These are phyloP conservation scores for Stenchaetothrips biformis DNA, from an alignment of 2,888 invertebrate genomes.

Conservation along the genomic window DNA sequence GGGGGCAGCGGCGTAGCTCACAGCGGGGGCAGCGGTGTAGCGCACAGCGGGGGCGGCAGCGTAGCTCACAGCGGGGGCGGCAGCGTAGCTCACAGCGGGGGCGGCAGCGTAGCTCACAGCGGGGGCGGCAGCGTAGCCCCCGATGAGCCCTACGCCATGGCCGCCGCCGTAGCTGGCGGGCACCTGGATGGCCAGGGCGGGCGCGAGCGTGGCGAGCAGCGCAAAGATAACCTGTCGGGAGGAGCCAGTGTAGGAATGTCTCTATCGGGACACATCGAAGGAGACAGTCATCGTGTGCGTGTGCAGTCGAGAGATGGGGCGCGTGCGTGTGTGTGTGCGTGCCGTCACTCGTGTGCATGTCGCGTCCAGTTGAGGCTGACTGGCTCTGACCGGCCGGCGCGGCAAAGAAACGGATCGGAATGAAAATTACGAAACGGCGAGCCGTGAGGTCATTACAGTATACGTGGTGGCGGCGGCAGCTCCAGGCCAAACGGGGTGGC, in stretches of 20 bases:
- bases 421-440: background rate
- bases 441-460: constrained; percentile 17
- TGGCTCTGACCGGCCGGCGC: no score
- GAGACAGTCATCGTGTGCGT: no score
- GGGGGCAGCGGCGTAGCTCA: background rate
- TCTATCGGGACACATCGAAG: no score
- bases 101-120: background rate
- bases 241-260: no score
- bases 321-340: no score
- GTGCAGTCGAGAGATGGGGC: no score
- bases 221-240: background rate
- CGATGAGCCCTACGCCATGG: background rate
- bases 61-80: background rate
- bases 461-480: background rate
- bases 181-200: constrained; percentile 5
- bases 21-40: background rate
- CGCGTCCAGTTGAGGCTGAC: no score
- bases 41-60: background rate
- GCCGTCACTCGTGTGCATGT: no score
- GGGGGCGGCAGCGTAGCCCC: background rate
- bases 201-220: background rate
- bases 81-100: background rate
- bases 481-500: background rate
- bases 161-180: background rate
- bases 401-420: no score